Conservation (phyloP, 2,888 invertebrate species). For the Smittia aterrima region DNA sequence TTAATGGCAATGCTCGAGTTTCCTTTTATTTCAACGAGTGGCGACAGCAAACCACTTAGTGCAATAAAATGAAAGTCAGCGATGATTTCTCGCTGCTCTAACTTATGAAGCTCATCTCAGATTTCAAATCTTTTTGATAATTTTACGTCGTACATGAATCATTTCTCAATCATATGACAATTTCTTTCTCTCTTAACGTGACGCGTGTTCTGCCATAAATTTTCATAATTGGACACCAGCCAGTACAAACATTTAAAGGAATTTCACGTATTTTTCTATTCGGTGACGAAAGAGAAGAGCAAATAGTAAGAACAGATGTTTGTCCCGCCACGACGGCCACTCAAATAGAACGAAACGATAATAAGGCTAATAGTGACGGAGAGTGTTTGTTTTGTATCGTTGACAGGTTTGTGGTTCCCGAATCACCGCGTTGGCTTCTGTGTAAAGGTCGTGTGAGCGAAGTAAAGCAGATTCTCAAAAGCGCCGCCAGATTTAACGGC, state of each 20-base stretch:
- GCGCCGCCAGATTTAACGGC: slow-evolving; percentile 66
- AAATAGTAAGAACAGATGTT: slow-evolving; percentile 34
- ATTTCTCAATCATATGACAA: too few species aligned
- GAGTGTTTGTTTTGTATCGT: neutral
- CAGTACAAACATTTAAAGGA: slow-evolving; percentile 20
- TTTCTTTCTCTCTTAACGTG: too few species aligned
- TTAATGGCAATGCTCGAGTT: too few species aligned
- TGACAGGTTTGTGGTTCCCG: slow-evolving; percentile 71
- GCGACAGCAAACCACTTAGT: too few species aligned
- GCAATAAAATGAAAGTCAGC: too few species aligned
- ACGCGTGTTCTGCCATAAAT: neutral
- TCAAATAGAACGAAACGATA: neutral
- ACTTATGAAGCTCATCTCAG: too few species aligned
- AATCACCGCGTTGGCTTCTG: slow-evolving; percentile 75
- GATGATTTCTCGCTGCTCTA: too few species aligned
- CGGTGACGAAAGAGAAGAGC: neutral
- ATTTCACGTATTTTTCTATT: slow-evolving; percentile 26
- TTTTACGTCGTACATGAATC: too few species aligned
- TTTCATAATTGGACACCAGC: slow-evolving; percentile 12
- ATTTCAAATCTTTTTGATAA: too few species aligned
- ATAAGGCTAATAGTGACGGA: neutral
- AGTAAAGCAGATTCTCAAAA: slow-evolving; percentile 64
- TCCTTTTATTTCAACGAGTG: too few species aligned
- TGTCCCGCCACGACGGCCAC: neutral
- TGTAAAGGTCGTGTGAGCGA: slow-evolving; percentile 70